Base-by-base conservation (phyloP, 1,140 invertebrate genomes). In the Agrilus planipennis region DNA sequence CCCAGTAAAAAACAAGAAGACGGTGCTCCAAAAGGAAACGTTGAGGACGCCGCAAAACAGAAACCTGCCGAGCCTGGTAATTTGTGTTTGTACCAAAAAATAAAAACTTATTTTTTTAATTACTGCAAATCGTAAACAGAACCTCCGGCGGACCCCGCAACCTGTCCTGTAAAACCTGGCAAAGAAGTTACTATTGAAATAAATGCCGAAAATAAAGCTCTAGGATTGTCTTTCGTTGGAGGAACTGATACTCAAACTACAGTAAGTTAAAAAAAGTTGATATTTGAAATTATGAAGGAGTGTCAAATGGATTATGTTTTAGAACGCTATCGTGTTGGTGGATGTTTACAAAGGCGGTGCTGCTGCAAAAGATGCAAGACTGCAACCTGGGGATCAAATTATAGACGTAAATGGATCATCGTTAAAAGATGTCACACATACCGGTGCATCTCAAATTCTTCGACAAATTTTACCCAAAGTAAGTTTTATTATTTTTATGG, bases 361-460 rank as follows among this genome's bases (percentile, higher is more conserved):
- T 3, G 81, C 90, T 11, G 86, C 81, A 0, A 84, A 86, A 57
- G 94, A 99, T 60, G 89, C 88, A 1, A 71, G 93, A 28, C 65
- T 99, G 17, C 75, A 83, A 59, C 78, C 83, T 3, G 94, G 91
- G 4, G 95, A 99, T 68, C 90, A 95, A 63, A 84, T 99, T 49
- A 60, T 94, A 15, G 87, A 92, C 50, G 84, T 93, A 31, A 89
- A 89, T 54, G 77, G 77, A 15, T 74, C 80, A 46, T 74, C 76
- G 41, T 79, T 89, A 47, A 79, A 77, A 35, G 76, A 80, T 41
- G 68, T 72, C 53, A 69, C 75, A 11, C 53, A 75, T 41, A 73
- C 72, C 52, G 60, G 65, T 17, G 61, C 70, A 10, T 63, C 68
- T 16, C 64, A 73, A 48, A 71, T 74, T 28, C 72, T 90, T 49